Conservation (phyloP, 64 coral and sea anemone genomes). For the Exaiptasia diaphana region DNA sequence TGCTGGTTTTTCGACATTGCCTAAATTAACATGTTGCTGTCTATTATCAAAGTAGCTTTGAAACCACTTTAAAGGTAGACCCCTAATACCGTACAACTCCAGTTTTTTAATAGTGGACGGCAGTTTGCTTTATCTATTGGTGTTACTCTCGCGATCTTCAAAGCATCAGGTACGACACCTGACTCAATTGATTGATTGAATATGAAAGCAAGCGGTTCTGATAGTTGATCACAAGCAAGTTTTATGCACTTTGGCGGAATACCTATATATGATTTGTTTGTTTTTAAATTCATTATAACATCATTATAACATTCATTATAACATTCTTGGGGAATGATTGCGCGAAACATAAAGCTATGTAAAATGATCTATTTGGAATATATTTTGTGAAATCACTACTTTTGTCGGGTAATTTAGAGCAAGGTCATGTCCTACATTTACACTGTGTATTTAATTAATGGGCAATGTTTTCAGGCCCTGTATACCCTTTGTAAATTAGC, state of each 20-base stretch:
- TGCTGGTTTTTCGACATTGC: neutral
- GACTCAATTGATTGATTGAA: constrained; percentile 12
- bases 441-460: constrained; percentile 28
- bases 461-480: constrained; percentile 10
- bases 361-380: neutral
- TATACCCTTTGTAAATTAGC: constrained; percentile 13
- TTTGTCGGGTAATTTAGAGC: neutral
- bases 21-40: neutral
- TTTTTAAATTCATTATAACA: constrained; percentile 6
- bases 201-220: neutral
- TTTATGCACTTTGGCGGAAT: constrained; percentile 40
- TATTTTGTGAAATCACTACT: neutral
- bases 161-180: constrained; percentile 9
- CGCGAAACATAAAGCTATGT: constrained; percentile 44
- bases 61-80: constrained; percentile 10
- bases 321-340: constrained; percentile 8
- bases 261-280: constrained; percentile 25
- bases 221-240: constrained; percentile 1
- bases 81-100: constrained; percentile 8
- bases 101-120: constrained; percentile 11
- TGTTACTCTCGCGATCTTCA: neutral
- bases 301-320: constrained; percentile 4
- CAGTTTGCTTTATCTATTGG: constrained; percentile 3
- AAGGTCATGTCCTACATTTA: constrained; percentile 10
- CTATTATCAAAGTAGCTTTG: constrained; percentile 1